phyloP scores from a whole-genome alignment of 2,797 vertebrate species.

The Phalloptychus januarius region DNA sequence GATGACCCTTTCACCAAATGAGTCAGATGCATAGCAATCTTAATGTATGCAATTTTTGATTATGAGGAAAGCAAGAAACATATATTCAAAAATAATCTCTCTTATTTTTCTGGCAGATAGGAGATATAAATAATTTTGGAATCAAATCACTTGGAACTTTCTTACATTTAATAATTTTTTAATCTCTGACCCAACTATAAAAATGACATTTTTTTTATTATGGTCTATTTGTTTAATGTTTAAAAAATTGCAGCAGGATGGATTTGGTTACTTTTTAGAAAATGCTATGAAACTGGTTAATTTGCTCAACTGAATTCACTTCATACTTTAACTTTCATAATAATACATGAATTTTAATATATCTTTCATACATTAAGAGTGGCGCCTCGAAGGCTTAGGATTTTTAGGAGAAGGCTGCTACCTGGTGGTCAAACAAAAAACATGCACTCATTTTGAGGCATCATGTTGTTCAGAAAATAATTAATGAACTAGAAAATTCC shows the following conservation, averaged over 20 bases:
- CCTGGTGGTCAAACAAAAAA: conserved; percentile 39
- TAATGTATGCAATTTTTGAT: background rate
- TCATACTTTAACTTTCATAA: no score
- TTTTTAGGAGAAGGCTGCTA: conserved; percentile 28
- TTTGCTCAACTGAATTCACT: background rate
- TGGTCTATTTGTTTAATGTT: background rate
- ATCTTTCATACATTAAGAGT: background rate
- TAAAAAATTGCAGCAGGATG: background rate
- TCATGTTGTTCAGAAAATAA: background rate
- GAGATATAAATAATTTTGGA: no score
- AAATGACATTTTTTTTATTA: background rate
- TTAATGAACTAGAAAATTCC: no score
- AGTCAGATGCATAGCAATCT: background rate
- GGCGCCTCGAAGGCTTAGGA: background rate
- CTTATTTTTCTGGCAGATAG: background rate
- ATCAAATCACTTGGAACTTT: background rate
- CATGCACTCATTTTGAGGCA: background rate
- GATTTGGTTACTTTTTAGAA: background rate
- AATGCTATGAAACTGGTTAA: background rate
- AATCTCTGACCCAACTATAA: background rate
- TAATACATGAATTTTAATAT: background rate
- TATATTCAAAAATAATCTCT: background rate
- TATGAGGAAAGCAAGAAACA: background rate
- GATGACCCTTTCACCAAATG: background rate
- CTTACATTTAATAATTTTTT: background rate